Percentiles rank a stretch among this genome's conserved stretches.
Evolutionary conservation across 2,888 invertebrate species (phyloP).

Genomic region (Mesoligia furuncula): DNA sequence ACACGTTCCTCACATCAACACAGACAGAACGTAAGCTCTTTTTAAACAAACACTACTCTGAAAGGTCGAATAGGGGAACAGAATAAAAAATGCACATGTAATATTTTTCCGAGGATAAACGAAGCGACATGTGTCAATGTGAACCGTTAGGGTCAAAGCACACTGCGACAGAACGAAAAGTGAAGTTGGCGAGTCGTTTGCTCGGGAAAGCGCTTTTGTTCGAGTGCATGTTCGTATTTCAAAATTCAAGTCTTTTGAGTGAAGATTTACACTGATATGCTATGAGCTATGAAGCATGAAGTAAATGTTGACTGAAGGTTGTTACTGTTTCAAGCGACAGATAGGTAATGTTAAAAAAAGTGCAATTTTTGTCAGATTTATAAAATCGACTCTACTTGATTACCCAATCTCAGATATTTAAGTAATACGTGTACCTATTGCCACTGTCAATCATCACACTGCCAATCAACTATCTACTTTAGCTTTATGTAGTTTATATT

Average conservation of each 20-base stretch:
- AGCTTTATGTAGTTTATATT: neutral
- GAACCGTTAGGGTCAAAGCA: constrained; percentile 31
- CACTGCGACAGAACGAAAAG: constrained; percentile 22
- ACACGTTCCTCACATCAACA: constrained; percentile 12
- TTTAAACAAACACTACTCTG: constrained; percentile 44
- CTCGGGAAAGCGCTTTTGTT: constrained; percentile 29
- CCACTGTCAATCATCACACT: no score
- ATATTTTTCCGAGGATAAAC: constrained; percentile 54
- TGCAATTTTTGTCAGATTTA: neutral
- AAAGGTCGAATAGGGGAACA: constrained; percentile 25
- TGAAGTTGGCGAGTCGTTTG: neutral
- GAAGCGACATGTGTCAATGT: constrained; percentile 60
- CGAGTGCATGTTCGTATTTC: constrained; percentile 26
- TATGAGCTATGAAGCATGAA: neutral
- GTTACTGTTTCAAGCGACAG: neutral
- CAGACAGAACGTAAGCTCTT: constrained; percentile 12
- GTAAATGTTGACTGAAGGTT: neutral
- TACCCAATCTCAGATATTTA: neutral
- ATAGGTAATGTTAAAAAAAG: neutral
- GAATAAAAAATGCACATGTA: constrained; percentile 54
- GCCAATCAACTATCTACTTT: neutral
- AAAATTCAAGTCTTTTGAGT: constrained; percentile 25
- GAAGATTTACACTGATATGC: neutral
- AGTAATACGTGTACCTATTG: neutral
- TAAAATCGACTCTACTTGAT: neutral